Base-by-base conservation (phyloP, 2,888 invertebrate genomes). In the Ellobium chinense region DNA sequence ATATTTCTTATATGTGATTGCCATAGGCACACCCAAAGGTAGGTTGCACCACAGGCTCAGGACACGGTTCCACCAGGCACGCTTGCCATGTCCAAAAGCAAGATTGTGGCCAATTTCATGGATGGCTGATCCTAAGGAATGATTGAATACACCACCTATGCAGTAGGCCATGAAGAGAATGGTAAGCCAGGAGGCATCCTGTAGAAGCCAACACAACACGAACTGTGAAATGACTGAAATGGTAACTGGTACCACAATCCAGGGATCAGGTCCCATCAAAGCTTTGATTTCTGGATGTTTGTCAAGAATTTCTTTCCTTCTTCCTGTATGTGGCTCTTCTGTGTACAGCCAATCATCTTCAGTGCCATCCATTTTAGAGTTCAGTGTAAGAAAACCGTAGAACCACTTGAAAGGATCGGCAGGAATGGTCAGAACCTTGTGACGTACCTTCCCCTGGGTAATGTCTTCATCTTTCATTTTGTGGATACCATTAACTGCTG, bases 271-370 rank as follows among this genome's bases (percentile, higher is more conserved):
- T 21, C 92, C 92, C 92, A 93, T 93, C 21, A 93, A 87, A 58
- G 89, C 88, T 82, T 93, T 93, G 31, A 93, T 92, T 84, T 93
- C 90, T 5, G 93, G 93, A 81, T 93, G 89, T 86, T 36, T 89
- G 92, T 81, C 87, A 91, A 99, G 94, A 92, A 99, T 99, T 87
- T 97, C 95, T 94, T 97, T 97, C 83, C 99, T 95, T 80, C 99
- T 95, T 82, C 96, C 95, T 2, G 98, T 97, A 93, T 99, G 99
- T 1, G 99, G 99, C 92, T 99, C 99, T 91, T 99, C 99, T 0
- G 97, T 97, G 91, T 97, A 97, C 46, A 96, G 95, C 99, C 99
- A 99, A 92, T 99, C 91, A 54, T 92, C 90, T 14, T 89, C 89
- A 31, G 4, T 37, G 1, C 60, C 56, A n/a, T 56, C 36, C 36